These are phyloP conservation scores for Collichthys lucidus DNA, from an alignment of 2,113 vertebrate genomes.

Conservation along the genomic window DNA sequence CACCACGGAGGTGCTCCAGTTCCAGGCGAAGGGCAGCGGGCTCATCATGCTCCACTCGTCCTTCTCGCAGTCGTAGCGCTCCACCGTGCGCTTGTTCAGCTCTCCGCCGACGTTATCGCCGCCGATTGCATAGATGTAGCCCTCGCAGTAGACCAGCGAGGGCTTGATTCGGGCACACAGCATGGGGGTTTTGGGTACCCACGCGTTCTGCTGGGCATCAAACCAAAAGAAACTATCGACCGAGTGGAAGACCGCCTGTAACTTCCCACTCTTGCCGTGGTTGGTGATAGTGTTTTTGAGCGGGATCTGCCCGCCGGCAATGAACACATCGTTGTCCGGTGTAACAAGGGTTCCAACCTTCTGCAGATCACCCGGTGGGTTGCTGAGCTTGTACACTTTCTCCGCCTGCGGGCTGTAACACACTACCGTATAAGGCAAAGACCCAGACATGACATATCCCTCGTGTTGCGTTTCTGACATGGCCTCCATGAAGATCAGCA, in stretches of 20 bases:
- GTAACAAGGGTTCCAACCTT: slow-evolving; percentile 96
- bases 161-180: slow-evolving; percentile 93
- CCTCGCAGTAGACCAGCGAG: slow-evolving; percentile 94
- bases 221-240: slow-evolving; percentile 98
- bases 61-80: slow-evolving; percentile 93
- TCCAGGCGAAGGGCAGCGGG: slow-evolving; percentile 94
- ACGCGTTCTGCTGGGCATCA: slow-evolving; percentile 97
- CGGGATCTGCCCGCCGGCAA: slow-evolving; percentile 95
- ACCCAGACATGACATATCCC: slow-evolving; percentile 48
- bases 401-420: slow-evolving; percentile 98
- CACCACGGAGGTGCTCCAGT: slow-evolving; percentile 93
- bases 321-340: slow-evolving; percentile 97
- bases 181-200: slow-evolving; percentile 97
- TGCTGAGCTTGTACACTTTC: slow-evolving; percentile 97
- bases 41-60: slow-evolving; percentile 97
- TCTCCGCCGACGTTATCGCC: slow-evolving; percentile 93
- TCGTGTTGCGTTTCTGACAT: slow-evolving; percentile 88
- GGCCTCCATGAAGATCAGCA: slow-evolving; percentile 98
- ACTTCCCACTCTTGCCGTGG: slow-evolving; percentile 89
- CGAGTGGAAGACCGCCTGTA: slow-evolving; percentile 92
- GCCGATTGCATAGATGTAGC: slow-evolving; percentile 96
- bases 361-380: slow-evolving; percentile 93
- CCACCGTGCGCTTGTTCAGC: slow-evolving; percentile 94
- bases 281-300: slow-evolving; percentile 91
- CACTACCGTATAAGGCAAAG: slow-evolving; percentile 87